phyloP scores from a whole-genome alignment of 1,140 invertebrate genomes.

The Limonius californicus region DNA sequence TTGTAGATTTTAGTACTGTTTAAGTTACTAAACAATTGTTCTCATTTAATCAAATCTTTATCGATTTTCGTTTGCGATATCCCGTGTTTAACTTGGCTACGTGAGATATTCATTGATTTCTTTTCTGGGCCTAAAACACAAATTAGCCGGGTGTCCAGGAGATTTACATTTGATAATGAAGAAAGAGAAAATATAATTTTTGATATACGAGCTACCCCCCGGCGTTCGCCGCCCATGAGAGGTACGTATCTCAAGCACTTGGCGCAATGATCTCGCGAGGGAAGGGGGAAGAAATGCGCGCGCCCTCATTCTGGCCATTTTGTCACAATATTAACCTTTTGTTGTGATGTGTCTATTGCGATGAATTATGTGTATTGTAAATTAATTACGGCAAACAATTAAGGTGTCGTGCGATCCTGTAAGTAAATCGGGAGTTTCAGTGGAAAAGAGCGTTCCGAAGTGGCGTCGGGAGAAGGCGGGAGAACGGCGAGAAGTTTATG shows the following conservation, averaged over 20 bases:
- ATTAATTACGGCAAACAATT: conserved; percentile 27
- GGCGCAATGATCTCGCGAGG: conserved; percentile 9
- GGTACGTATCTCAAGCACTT: conserved; percentile 9
- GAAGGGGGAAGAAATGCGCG: conserved; percentile 31
- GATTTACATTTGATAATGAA: too few relatives aligned
- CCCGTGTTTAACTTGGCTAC: too few relatives aligned
- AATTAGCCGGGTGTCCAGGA: too few relatives aligned
- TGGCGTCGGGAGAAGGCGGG: conserved; percentile 1
- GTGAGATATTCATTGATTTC: too few relatives aligned
- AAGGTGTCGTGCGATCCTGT: not conserved
- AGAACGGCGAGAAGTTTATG: conserved; percentile 18
- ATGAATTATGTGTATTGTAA: conserved; percentile 38
- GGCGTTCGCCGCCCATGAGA: not conserved
- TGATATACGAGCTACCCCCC: not conserved
- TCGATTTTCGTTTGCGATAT: too few relatives aligned
- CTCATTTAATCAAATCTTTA: too few relatives aligned
- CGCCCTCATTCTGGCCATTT: conserved; percentile 42
- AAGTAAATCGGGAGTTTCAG: not conserved
- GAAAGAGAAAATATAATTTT: not conserved
- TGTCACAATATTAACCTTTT: conserved; percentile 47
- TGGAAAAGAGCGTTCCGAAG: not conserved
- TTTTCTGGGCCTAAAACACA: too few relatives aligned
- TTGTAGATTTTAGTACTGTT: too few relatives aligned
- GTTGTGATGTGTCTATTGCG: conserved; percentile 43
- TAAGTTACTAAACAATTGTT: too few relatives aligned